These are phyloP conservation scores for Mylabris sibirica DNA, from an alignment of 2,888 invertebrate genomes.

Conservation along the genomic window DNA sequence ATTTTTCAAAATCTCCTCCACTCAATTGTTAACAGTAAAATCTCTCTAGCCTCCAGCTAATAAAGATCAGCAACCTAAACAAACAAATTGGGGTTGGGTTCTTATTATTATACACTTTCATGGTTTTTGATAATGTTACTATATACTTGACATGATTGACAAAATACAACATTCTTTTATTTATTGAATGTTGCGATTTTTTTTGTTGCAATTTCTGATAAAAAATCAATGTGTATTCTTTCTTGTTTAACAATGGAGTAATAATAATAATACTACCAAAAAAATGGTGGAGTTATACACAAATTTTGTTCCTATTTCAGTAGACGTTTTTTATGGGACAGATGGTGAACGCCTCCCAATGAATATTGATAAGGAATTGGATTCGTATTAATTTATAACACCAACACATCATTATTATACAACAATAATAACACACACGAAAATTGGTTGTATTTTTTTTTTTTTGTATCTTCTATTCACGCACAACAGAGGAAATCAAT, in stretches of 20 bases:
- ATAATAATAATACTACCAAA: too few relatives aligned
- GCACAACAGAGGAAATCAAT: conserved; percentile 35
- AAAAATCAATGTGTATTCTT: not conserved
- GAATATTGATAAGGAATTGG: conserved; percentile 60
- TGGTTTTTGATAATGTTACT: conserved; percentile 7
- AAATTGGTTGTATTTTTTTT: conserved; percentile 36
- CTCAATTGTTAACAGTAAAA: not conserved
- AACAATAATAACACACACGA: conserved; percentile 21
- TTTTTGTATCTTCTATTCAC: conserved; percentile 23
- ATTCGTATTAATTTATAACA: conserved; percentile 51
- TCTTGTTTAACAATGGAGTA: not conserved
- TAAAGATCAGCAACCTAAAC: conserved; percentile 7
- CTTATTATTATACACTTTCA: conserved; percentile 1
- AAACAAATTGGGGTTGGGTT: conserved; percentile 9
- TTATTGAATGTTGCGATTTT: not conserved
- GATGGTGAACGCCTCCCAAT: conserved; percentile 58
- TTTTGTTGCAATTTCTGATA: not conserved
- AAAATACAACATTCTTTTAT: not conserved
- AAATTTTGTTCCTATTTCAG: not conserved
- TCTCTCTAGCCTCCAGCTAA: conserved; percentile 2
- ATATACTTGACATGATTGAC: conserved; percentile 9
- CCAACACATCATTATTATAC: conserved; percentile 33
- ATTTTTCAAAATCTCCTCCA: not conserved
- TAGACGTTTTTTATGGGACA: conserved; percentile 55
- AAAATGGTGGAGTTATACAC: too few relatives aligned